phyloP scores from a whole-genome alignment of 2,797 vertebrate species.

The Anguilla anguilla region DNA sequence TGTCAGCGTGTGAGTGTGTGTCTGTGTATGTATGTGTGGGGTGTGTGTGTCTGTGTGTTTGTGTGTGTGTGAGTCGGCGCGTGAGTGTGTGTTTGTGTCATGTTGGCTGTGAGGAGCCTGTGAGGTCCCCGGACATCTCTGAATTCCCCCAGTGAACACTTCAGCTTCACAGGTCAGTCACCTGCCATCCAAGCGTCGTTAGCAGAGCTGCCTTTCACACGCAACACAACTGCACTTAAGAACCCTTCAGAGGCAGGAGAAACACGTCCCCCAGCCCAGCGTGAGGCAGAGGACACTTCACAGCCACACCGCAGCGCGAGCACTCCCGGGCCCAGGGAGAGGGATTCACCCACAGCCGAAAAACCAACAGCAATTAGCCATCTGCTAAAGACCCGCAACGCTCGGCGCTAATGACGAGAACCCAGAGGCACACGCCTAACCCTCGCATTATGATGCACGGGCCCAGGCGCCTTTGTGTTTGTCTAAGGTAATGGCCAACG shows the following conservation, averaged over 20 bases:
- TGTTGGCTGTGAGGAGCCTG: not conserved
- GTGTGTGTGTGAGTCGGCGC: not conserved
- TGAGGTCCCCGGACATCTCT: not conserved
- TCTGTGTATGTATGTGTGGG: not conserved
- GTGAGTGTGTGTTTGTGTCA: not conserved
- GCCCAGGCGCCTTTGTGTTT: not conserved
- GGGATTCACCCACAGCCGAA: not conserved
- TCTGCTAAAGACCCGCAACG: not conserved
- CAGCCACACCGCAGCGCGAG: not conserved
- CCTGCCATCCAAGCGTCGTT: not conserved
- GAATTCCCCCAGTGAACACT: not conserved
- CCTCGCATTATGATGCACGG: not conserved
- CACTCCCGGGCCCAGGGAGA: not conserved
- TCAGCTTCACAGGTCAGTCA: not conserved
- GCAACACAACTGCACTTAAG: not conserved
- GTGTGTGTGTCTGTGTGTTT: not conserved
- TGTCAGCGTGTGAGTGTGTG: slow-evolving; percentile 24
- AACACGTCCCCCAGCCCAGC: not conserved
- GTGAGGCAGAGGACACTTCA: slow-evolving; percentile 10
- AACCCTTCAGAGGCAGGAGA: not conserved
- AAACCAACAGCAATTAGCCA: not conserved
- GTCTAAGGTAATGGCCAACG: not conserved
- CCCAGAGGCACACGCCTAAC: not conserved
- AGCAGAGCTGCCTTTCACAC: not conserved
- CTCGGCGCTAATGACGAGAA: not conserved